phyloP scores from a whole-genome alignment of 2,888 invertebrate species.

The Pseudeuparius sepicola region DNA sequence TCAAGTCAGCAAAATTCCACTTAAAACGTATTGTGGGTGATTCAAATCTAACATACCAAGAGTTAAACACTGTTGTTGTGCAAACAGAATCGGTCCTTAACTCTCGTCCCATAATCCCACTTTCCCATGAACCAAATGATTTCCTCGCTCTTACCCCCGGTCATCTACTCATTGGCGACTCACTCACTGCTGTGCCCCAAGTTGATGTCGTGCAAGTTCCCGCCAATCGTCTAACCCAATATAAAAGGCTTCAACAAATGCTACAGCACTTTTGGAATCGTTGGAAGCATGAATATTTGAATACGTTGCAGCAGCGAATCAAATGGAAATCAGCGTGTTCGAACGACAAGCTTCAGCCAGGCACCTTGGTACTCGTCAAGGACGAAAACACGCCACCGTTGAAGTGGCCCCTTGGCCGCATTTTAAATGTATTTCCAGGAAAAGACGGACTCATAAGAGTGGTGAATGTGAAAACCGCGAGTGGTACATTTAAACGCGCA shows the following conservation, averaged over 20 bases:
- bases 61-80: conserved; percentile 29
- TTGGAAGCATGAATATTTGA: too few relatives aligned
- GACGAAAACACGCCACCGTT: conserved; percentile 17
- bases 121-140: conserved; percentile 24
- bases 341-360: conserved; percentile 3
- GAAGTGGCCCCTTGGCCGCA: conserved; percentile 15
- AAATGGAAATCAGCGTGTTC: conserved; percentile 14
- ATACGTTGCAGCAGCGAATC: conserved; percentile 19
- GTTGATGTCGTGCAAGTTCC: conserved; percentile 16
- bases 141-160: conserved; percentile 22
- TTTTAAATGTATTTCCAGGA: conserved; percentile 14
- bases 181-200: conserved; percentile 20
- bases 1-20: conserved; percentile 28
- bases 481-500: conserved; percentile 7
- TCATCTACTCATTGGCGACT: conserved; percentile 22
- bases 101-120: conserved; percentile 26
- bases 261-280: too few relatives aligned
- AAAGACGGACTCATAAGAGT: conserved; percentile 15
- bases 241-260: too few relatives aligned
- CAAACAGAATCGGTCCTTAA: conserved; percentile 28
- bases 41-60: conserved; percentile 25
- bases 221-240: conserved; percentile 11
- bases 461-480: conserved; percentile 11
- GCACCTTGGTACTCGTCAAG: conserved; percentile 14
- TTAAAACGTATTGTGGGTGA: conserved; percentile 23